Evolutionary conservation across 2,113 vertebrate species (phyloP).

Genomic region (Hypocryptadius cinnamomeus): DNA sequence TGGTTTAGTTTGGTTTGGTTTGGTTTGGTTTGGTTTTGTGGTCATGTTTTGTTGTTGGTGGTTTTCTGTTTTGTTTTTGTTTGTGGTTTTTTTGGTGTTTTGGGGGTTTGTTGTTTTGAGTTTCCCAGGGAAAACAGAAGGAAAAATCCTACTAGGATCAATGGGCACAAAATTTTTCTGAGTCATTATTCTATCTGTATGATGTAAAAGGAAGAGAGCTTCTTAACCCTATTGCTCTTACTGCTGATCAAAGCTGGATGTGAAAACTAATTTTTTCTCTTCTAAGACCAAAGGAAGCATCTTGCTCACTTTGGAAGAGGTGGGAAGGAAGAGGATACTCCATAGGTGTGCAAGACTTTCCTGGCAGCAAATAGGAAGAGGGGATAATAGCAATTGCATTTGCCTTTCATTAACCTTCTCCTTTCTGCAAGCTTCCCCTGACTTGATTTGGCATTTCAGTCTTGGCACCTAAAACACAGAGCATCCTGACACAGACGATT

Average conservation of each 20-base stretch:
- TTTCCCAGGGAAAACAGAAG: not conserved
- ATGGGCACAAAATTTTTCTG: not conserved
- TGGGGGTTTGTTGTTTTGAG: not conserved
- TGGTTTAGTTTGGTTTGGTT: not conserved
- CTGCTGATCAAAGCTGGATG: not conserved
- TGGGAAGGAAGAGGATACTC: not conserved
- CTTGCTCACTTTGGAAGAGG: not conserved
- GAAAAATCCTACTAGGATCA: not conserved
- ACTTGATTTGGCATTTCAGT: not conserved
- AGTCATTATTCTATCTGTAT: not conserved
- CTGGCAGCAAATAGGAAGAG: not conserved
- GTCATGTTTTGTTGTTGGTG: not conserved
- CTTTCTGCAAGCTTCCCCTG: not conserved
- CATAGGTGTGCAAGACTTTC: not conserved
- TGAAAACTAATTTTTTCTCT: not conserved
- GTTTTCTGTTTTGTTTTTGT: not conserved
- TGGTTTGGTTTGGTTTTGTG: not conserved
- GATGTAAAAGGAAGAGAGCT: not conserved
- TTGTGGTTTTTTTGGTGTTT: not conserved
- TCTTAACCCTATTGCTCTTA: not conserved
- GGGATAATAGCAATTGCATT: not conserved
- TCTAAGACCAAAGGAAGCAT: not conserved
- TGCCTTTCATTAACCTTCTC: not conserved
- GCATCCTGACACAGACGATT: not conserved
- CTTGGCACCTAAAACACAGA: rapidly evolving